phyloP scores from a whole-genome alignment of 1,140 invertebrate species.

The Sycobia sp. region DNA sequence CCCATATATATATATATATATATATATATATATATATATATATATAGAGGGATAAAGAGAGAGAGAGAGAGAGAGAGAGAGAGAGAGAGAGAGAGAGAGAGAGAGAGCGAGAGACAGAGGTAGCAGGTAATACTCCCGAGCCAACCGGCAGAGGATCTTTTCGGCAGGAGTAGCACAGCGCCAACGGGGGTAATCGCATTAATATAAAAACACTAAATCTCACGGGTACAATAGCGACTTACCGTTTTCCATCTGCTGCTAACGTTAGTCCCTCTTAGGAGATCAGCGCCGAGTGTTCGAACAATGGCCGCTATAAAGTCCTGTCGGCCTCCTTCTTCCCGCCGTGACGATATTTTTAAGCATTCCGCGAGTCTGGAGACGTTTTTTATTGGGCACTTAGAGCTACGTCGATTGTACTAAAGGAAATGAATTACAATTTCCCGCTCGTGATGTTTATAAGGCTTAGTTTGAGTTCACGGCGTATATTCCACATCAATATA shows the following conservation, averaged over 20 bases:
- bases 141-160: conserved; percentile 40
- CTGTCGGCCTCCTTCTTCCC: not conserved
- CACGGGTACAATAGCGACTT: conserved; percentile 47
- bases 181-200: conserved; percentile 53
- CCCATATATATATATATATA: no score
- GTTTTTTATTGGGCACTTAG: conserved; percentile 25
- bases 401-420: conserved; percentile 14
- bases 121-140: no score
- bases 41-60: no score
- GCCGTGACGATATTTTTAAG: not conserved
- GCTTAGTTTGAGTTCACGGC: no score
- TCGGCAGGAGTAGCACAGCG: conserved; percentile 38
- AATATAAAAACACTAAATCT: conserved; percentile 58
- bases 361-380: not conserved
- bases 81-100: no score
- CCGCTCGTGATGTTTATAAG: no score
- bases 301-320: conserved; percentile 39
- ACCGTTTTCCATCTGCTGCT: conserved; percentile 32
- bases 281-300: conserved; percentile 33
- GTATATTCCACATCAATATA: no score
- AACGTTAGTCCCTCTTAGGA: not conserved
- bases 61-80: no score
- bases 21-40: no score
- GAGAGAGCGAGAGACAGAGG: no score
- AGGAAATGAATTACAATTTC: not conserved